Conservation (phyloP, 2,888 invertebrate genomes). For the Antheraea assamensis region DNA sequence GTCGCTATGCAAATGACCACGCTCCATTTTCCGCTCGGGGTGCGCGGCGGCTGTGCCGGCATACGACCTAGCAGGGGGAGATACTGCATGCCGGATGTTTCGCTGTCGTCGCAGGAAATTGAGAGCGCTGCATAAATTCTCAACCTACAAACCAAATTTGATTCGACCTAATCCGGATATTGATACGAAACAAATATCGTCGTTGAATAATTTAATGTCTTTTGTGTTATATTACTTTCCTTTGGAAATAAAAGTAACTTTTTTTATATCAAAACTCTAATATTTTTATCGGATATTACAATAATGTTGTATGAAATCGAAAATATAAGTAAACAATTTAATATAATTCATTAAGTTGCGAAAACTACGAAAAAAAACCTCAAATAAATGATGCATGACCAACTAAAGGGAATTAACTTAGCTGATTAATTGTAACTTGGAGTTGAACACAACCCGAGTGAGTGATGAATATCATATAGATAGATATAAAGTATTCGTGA, state of each 20-base stretch:
- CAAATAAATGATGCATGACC: background rate
- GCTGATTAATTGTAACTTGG: background rate
- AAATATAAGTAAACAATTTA: background rate
- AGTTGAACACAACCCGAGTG: background rate
- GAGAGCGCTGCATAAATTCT: constrained; percentile 80
- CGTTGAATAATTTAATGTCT: constrained; percentile 50
- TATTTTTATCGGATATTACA: background rate
- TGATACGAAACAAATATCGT: constrained; percentile 72
- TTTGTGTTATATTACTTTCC: constrained; percentile 15
- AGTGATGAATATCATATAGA: background rate
- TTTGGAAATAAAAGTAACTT: background rate
- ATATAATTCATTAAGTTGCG: background rate
- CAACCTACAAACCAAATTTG: constrained; percentile 79
- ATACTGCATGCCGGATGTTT: constrained; percentile 71
- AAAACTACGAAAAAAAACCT: background rate
- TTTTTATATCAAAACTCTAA: background rate
- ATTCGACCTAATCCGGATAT: constrained; percentile 80
- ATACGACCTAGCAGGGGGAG: constrained; percentile 39
- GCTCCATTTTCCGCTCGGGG: constrained; percentile 73
- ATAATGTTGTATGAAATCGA: background rate
- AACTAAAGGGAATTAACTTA: background rate
- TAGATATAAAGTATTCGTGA: background rate
- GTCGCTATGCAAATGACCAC: constrained; percentile 77
- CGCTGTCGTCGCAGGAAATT: constrained; percentile 80
- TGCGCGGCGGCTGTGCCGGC: constrained; percentile 34